These are phyloP conservation scores for Condylura cristata DNA, from an alignment of 2,113 vertebrate genomes.

Conservation along the genomic window DNA sequence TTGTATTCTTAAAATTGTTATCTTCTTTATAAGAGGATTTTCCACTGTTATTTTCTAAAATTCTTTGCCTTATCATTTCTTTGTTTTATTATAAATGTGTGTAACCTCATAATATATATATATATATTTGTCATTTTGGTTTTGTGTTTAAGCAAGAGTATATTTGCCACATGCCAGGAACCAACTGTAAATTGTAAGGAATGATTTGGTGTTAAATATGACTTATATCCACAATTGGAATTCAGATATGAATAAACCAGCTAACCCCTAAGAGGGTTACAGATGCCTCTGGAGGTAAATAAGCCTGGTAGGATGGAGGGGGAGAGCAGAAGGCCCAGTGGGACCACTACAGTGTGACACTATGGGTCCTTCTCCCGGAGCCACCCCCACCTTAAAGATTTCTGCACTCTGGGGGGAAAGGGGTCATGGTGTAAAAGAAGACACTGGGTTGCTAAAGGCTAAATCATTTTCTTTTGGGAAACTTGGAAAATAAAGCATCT, in stretches of 20 bases:
- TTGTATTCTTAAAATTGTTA: not conserved
- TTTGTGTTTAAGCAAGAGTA: not conserved
- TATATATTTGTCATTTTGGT: not conserved
- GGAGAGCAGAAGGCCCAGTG: not conserved
- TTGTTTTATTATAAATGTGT: not conserved
- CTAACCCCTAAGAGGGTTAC: not conserved
- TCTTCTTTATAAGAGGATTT: not conserved
- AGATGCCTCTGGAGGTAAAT: not conserved
- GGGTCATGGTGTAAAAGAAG: not conserved
- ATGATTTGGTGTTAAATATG: not conserved
- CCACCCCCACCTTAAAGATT: too few relatives aligned
- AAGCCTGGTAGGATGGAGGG: not conserved
- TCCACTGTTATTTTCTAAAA: not conserved
- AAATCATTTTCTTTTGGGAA: not conserved
- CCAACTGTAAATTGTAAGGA: not conserved
- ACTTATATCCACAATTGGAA: not conserved
- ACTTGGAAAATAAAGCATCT: not conserved
- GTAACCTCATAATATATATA: not conserved
- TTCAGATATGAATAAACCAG: not conserved
- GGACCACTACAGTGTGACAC: not conserved
- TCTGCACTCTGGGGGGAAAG: too few relatives aligned
- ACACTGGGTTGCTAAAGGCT: not conserved
- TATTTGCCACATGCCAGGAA: not conserved
- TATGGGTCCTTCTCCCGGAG: too few relatives aligned
- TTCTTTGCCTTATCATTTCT: not conserved